These are phyloP conservation scores for Megamerina dolium DNA, from an alignment of 2,888 invertebrate species.

Conservation along the genomic window DNA sequence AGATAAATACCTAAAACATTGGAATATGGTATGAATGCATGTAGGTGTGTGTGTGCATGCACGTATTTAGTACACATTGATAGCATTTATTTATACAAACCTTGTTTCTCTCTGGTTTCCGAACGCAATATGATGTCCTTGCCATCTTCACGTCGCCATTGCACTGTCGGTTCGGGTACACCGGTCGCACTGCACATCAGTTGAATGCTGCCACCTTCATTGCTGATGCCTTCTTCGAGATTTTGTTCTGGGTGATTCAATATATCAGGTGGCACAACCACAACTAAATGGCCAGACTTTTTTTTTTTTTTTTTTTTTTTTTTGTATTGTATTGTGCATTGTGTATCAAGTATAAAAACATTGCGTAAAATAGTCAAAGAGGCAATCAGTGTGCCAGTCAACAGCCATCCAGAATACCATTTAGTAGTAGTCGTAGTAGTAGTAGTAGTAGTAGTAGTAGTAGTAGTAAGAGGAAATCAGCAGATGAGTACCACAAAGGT, in stretches of 20 bases:
- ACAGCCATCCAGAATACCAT: too few species aligned
- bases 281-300: constrained; percentile 80
- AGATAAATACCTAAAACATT: too few species aligned
- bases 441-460: too few species aligned
- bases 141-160: constrained; percentile 76
- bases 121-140: constrained; percentile 69
- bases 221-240: constrained; percentile 64
- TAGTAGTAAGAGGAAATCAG: too few species aligned
- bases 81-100: too few species aligned
- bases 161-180: constrained; percentile 66
- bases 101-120: constrained; percentile 67
- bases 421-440: too few species aligned
- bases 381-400: too few species aligned
- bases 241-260: constrained; percentile 54
- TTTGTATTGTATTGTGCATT: background rate
- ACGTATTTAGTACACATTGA: too few species aligned
- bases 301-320: background rate
- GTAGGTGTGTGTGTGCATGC: too few species aligned
- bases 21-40: background rate
- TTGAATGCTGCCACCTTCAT: constrained; percentile 73
- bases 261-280: constrained; percentile 83
- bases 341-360: too few species aligned
- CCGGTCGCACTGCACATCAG: constrained; percentile 76
- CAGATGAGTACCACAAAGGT: too few species aligned
- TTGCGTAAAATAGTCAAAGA: too few species aligned